These are phyloP conservation scores for Calcarius ornatus DNA, from an alignment of 2,113 vertebrate species.

Conservation along the genomic window DNA sequence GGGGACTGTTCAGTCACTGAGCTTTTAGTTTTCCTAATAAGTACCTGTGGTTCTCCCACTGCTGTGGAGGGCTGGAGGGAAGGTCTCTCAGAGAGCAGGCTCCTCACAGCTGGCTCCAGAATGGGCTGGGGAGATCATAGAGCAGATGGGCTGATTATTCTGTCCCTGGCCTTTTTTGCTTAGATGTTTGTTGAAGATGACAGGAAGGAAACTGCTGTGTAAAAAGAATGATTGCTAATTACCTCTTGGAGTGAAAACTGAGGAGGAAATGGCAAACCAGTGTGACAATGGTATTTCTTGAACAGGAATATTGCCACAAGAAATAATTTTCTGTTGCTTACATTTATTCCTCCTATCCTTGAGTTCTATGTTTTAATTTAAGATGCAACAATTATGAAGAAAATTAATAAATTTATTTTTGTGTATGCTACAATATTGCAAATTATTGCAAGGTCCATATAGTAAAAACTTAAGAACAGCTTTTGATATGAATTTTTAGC, in stretches of 20 bases:
- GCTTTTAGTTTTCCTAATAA: background rate
- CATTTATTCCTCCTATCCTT: background rate
- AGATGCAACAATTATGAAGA: background rate
- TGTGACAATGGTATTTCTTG: slow-evolving; percentile 17
- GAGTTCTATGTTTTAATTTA: background rate
- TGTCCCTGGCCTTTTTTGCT: background rate
- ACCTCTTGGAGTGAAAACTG: slow-evolving; percentile 57
- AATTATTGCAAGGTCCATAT: background rate
- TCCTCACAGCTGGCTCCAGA: background rate
- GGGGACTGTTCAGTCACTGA: background rate
- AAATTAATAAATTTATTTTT: background rate
- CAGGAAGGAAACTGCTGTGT: background rate
- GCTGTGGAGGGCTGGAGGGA: background rate
- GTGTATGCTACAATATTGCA: background rate
- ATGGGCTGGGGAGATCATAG: background rate
- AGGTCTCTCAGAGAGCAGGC: background rate
- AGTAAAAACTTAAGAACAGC: background rate
- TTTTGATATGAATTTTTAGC: background rate
- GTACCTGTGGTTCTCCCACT: background rate
- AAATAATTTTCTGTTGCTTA: background rate
- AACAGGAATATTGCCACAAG: background rate
- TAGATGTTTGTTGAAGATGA: background rate
- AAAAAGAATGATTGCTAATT: accelerated
- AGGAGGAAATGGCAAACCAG: slow-evolving; percentile 79
- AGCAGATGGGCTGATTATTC: background rate